A percentile compares a stretch with the other conserved stretches of the same genome.
phyloP scores from a whole-genome alignment of 2,888 invertebrate species.

The Ornithoptera priamus region DNA sequence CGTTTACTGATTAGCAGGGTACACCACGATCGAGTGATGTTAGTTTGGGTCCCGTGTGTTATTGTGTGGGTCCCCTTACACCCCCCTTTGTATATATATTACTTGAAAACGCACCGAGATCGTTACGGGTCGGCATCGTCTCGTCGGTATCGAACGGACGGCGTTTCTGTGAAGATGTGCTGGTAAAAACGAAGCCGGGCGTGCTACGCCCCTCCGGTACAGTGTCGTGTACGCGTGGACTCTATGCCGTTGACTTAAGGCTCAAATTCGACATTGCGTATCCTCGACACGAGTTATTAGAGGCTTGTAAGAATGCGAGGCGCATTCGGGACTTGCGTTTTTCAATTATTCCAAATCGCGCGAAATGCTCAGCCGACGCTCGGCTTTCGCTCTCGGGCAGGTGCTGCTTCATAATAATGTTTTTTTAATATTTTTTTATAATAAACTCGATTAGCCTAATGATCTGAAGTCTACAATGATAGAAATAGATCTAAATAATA shows the following conservation, averaged over 20 bases:
- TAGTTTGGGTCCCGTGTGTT: too few relatives aligned
- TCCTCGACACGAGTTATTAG: not conserved
- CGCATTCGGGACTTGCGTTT: constrained; percentile 56
- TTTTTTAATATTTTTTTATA: not conserved
- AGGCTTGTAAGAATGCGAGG: constrained; percentile 55
- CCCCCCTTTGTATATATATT: not conserved
- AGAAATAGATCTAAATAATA: too few relatives aligned
- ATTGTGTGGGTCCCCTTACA: too few relatives aligned
- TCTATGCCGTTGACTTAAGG: constrained; percentile 27
- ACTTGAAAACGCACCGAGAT: not conserved
- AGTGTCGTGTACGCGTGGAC: constrained; percentile 17
- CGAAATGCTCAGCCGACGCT: constrained; percentile 39
- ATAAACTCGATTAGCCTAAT: too few relatives aligned
- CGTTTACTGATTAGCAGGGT: too few relatives aligned
- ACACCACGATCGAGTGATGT: too few relatives aligned
- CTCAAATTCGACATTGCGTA: constrained; percentile 26
- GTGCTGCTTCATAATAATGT: constrained; percentile 21
- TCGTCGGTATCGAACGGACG: constrained; percentile 45
- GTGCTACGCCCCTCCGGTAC: constrained; percentile 31
- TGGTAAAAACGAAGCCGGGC: constrained; percentile 52
- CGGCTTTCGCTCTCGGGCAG: constrained; percentile 24
- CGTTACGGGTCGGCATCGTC: constrained; percentile 46
- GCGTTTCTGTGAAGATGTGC: constrained; percentile 52
- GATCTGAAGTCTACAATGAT: too few relatives aligned
- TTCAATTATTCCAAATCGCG: constrained; percentile 62